phyloP scores from a whole-genome alignment of 2,888 invertebrate species.

The Endomychus coccineus region DNA sequence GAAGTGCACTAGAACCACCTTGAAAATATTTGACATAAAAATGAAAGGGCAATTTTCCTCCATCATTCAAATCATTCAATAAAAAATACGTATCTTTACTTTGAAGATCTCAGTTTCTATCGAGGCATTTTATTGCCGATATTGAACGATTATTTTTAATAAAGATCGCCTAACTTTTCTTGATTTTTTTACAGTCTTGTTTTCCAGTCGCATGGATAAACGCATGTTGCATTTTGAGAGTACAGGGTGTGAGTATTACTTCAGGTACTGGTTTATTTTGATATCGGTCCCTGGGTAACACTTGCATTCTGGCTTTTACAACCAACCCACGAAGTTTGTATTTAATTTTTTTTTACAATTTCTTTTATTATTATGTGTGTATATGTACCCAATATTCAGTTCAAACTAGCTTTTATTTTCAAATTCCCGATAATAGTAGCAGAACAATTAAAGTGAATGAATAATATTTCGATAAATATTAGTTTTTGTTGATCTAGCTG shows the following conservation, averaged over 20 bases:
- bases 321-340: slow-evolving; percentile 16
- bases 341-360: slow-evolving; percentile 29
- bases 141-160: slow-evolving; percentile 17
- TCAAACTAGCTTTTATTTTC: too few relatives aligned
- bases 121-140: slow-evolving; percentile 26
- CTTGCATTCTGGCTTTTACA: slow-evolving; percentile 56
- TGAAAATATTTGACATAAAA: too few relatives aligned
- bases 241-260: slow-evolving; percentile 93
- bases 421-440: too few relatives aligned
- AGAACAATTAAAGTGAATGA: too few relatives aligned
- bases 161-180: slow-evolving; percentile 16
- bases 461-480: too few relatives aligned
- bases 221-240: slow-evolving; percentile 46
- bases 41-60: too few relatives aligned
- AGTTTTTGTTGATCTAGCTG: too few relatives aligned
- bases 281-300: slow-evolving; percentile 88
- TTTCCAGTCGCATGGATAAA: slow-evolving; percentile 36
- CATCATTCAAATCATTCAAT: too few relatives aligned
- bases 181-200: slow-evolving; percentile 20
- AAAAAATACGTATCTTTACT: too few relatives aligned
- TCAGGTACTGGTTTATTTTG: slow-evolving; percentile 89
- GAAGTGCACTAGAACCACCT: too few relatives aligned
- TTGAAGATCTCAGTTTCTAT: too few relatives aligned
- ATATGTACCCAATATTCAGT: too few relatives aligned
- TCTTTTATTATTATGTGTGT: slow-evolving; percentile 13